Evolutionary conservation across 2,113 vertebrate genomes (phyloP).

Genomic region (Desmodus rotundus): DNA sequence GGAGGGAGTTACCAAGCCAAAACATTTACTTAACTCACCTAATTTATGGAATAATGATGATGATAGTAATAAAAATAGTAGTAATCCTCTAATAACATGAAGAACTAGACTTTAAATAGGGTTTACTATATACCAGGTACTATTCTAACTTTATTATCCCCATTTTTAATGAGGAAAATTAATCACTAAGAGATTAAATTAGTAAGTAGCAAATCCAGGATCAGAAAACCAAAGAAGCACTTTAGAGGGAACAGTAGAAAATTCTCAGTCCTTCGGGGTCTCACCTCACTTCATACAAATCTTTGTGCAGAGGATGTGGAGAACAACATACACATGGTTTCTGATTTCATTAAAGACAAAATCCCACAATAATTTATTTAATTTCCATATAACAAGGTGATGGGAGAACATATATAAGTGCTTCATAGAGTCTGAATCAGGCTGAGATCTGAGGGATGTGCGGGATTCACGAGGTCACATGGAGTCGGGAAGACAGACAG

Average conservation of each 20-base stretch:
- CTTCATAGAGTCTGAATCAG: not conserved
- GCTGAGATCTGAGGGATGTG: not conserved
- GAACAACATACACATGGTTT: not conserved
- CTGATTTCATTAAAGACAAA: not conserved
- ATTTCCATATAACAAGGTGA: not conserved
- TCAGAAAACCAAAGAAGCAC: not conserved
- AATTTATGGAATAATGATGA: not conserved
- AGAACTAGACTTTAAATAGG: not conserved
- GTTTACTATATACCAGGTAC: not conserved
- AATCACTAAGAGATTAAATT: conserved; percentile 1
- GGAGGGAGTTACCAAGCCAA: not conserved
- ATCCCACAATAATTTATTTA: not conserved
- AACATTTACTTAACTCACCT: not conserved
- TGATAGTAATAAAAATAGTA: not conserved
- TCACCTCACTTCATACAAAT: not conserved
- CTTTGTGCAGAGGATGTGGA: not conserved
- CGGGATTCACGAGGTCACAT: not conserved
- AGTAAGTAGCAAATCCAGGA: not conserved
- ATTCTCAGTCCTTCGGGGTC: not conserved
- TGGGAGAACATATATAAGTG: not conserved
- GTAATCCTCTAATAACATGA: not conserved
- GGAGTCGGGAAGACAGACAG: not conserved
- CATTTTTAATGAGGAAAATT: not conserved
- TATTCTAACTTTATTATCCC: not conserved
- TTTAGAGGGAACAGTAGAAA: not conserved